Base-by-base conservation (phyloP, 2,113 vertebrate species). In the Menidia beryllina region DNA sequence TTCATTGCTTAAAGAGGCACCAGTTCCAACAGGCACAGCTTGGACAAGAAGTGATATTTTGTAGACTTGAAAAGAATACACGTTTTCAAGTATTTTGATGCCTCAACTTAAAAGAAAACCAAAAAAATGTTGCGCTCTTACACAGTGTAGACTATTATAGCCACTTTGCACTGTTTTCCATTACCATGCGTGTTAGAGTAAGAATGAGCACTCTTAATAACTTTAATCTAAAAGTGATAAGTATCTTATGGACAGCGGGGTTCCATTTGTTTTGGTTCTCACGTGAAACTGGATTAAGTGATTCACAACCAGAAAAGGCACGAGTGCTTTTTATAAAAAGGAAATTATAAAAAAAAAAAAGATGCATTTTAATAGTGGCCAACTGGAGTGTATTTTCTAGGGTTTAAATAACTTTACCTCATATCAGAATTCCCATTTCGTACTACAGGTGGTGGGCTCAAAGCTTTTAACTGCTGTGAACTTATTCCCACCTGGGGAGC, bases 1-100 rank as follows among this genome's bases (percentile, higher is more conserved):
- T 7, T 72, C 5, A 17, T 66, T 66, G n/a, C 20, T 5, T 21
- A 59, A 8, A 52, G 25, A 57, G 14, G 52, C 24, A 39, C n/a
- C 13, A 62, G 19, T 47, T 43, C 24, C 8, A 17, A 10, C 39
- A 27, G 13, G 8, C 4, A 47, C 9, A n/a, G n/a, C 23, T 15
- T 20, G 34, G 13, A 12, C 38, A 68, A 53, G n/a, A 53, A 26
- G 17, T 34, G 10, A 2, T 34, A 34, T 34, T 34, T 34, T 34
- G 30, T 10, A 34, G 7, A 34, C 30, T 30, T 4, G 30, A 4
- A 30, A n/a, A n/a, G n/a, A n/a, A n/a, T n/a, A n/a, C n/a, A n/a
- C n/a, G n/a, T n/a, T n/a, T n/a, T n/a, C n/a, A n/a, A n/a, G n/a
- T n/a, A n/a, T n/a, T n/a, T n/a, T n/a, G n/a, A n/a, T n/a, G n/a